These are phyloP conservation scores for Henricia sp. DNA, from an alignment of 53 echinoderm and acorn worm genomes.

Conservation along the genomic window DNA sequence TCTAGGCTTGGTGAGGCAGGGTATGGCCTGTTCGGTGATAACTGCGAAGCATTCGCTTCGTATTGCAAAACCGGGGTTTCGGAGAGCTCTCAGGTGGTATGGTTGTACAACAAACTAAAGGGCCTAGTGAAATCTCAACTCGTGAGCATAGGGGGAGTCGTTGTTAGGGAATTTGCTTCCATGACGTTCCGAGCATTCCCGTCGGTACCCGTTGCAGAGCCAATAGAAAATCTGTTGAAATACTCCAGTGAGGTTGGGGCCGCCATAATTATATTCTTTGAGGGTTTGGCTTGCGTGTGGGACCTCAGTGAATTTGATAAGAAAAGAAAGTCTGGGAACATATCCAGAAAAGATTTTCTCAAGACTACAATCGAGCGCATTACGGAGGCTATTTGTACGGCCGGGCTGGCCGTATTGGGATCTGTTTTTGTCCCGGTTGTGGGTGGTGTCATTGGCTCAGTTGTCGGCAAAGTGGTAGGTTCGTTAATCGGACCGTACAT, in stretches of 20 bases:
- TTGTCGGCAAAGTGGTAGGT: slow-evolving; percentile 7
- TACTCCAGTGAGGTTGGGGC: not conserved
- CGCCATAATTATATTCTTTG: slow-evolving; percentile 4
- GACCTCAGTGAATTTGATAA: slow-evolving; percentile 2
- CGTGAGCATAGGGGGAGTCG: not conserved
- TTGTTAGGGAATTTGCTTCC: not conserved
- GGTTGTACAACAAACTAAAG: slow-evolving; percentile 32
- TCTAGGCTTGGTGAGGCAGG: slow-evolving; percentile 55
- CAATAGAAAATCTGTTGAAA: not conserved
- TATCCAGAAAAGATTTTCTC: slow-evolving; percentile 21
- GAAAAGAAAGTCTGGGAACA: slow-evolving; percentile 1
- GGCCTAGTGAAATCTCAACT: no score
- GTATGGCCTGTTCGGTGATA: slow-evolving; percentile 52
- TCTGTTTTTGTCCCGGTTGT: slow-evolving; percentile 6
- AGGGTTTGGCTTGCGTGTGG: slow-evolving; percentile 12
- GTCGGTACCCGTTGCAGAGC: not conserved
- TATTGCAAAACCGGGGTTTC: slow-evolving; percentile 61
- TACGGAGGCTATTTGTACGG: not conserved
- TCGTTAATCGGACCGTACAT: not conserved
- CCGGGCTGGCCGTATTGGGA: slow-evolving; percentile 7
- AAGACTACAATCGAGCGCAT: not conserved
- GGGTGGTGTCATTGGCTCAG: slow-evolving; percentile 23
- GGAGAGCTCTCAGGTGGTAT: slow-evolving; percentile 39
- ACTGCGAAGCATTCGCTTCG: slow-evolving; percentile 69
- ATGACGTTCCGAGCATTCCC: not conserved